Base-by-base conservation (phyloP, 1,140 invertebrate genomes). In the Vanessa atalanta region DNA sequence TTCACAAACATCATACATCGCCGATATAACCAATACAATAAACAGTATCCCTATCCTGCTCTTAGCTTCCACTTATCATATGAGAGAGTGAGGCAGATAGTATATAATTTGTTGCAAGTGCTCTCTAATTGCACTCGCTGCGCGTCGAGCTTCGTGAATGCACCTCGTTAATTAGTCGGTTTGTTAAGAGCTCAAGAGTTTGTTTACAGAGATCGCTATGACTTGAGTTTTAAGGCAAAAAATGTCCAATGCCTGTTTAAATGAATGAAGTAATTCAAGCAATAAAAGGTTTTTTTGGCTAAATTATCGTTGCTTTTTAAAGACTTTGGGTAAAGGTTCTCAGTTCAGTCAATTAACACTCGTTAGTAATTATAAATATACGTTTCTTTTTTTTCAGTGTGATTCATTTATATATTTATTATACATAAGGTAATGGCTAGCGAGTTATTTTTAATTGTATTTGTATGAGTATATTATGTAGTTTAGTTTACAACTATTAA, bases 121-220 rank as follows among this genome's bases (percentile, higher is more conserved):
- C 71, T 75, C 78, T 73, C 78, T 84, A 84, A 86, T 86, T 86
- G 84, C 79, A 82, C 78, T 75, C 66, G 8, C 63, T 60, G 47
- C 68, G 66, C 55, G 75, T 73, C 67, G 48, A 70, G 66, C 61
- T 75, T 37, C 50, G 68, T 78, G 82, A 83, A 81, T 82, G 80
- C 78, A 76, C 75, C 75, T 80, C 78, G 81, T 86, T 88, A 88
- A 88, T 88, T 88, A 86, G 86, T 79, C 79, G 82, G 82, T 84
- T 88, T 88, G 84, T 88, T 86, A 76, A 81, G 72, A 79, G 83
- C 80, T 84, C 81, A 83, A 88, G 83, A 77, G 75, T 77, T 72
- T 76, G 65, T 72, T 79, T 74, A 74, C 61, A 72, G 55, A 72
- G 71, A 48, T 72, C 53, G 71, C 37, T 72, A 55, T 20, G 16